These are phyloP conservation scores for Pherbina coryleti DNA, from an alignment of 2,888 invertebrate genomes.

Conservation along the genomic window DNA sequence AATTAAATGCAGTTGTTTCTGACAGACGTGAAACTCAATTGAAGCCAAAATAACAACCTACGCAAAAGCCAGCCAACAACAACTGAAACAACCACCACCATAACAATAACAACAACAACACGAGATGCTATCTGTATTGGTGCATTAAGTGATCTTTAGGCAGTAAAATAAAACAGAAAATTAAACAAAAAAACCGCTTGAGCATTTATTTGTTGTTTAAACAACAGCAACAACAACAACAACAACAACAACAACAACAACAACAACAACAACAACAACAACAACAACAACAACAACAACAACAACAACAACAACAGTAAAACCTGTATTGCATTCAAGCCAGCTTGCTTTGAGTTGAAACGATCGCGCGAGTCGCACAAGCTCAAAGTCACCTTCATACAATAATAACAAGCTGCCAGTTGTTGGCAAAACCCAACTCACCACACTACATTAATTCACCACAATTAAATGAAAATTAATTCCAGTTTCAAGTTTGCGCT, in stretches of 20 bases:
- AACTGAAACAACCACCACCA: not conserved
- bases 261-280: no score
- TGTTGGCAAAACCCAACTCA: not conserved
- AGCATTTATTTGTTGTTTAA: not conserved
- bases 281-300: not conserved
- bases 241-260: no score
- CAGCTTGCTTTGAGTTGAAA: not conserved
- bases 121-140: not conserved
- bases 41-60: not conserved
- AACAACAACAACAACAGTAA: not conserved
- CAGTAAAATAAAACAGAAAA: not conserved
- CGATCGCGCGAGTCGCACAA: not conserved
- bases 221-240: no score
- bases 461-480: constrained; percentile 21
- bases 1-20: not conserved
- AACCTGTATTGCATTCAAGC: constrained; percentile 25
- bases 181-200: no score
- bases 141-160: constrained; percentile 9
- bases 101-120: not conserved
- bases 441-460: constrained; percentile 14
- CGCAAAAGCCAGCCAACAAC: constrained; percentile 1
- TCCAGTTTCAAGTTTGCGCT: constrained; percentile 15
- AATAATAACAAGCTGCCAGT: not conserved
- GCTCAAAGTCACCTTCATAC: constrained; percentile 17
- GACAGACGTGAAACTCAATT: not conserved